Conservation (phyloP, 2,888 invertebrate species). For the Himalopsyche japonica region DNA sequence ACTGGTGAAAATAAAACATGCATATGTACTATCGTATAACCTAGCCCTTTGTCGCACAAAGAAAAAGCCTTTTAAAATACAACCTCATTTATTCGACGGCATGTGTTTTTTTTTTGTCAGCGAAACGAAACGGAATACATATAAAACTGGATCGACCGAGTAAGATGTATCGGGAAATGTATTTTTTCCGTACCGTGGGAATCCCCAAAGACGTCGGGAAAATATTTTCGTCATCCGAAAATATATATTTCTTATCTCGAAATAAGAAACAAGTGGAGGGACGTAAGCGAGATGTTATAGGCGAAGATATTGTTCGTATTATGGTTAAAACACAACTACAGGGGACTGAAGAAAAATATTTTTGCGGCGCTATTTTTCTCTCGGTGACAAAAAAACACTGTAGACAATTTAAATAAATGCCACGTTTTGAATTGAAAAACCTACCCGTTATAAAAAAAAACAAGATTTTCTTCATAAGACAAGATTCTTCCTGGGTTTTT, state of each 20-base stretch:
- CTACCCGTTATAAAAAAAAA: neutral
- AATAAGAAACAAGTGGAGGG: neutral
- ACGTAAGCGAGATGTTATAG: neutral
- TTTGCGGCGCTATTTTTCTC: neutral
- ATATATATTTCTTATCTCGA: neutral
- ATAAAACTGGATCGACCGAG: neutral
- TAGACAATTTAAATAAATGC: neutral
- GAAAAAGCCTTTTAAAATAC: neutral
- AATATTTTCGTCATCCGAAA: neutral
- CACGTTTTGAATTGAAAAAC: neutral
- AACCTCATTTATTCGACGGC: neutral
- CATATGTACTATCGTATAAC: neutral
- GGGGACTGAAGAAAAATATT: neutral
- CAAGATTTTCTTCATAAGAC: too few relatives aligned
- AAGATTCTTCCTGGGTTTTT: too few relatives aligned
- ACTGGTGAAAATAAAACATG: too few relatives aligned
- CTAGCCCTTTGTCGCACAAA: neutral
- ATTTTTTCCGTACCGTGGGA: neutral
- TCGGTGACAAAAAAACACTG: neutral
- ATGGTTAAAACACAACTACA: neutral
- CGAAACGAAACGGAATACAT: neutral
- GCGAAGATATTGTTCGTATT: neutral
- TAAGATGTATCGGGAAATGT: neutral
- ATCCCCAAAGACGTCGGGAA: neutral
- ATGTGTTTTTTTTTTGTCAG: neutral